Evolutionary conservation across 2,797 vertebrate genomes (phyloP), one percentile per base, ranked within the genome.

Genomic region (Coendou prehensilis): DNA sequence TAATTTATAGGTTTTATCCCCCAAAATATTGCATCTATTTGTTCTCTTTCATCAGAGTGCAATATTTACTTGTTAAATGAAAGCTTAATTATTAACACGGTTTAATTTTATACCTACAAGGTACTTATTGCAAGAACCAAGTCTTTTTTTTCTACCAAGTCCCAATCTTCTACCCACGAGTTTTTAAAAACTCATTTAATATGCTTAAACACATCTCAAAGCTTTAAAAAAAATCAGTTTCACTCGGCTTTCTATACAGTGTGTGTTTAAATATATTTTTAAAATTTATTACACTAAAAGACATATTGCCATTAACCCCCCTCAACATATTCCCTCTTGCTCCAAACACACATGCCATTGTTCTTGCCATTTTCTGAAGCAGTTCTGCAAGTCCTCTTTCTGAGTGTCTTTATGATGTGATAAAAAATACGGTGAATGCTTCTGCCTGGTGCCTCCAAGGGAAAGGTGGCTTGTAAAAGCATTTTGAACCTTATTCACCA

Each of bases 81-180:
- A 85, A 69, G 56, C 79, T 88, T 89, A 93, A 81, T 89, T 89
- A 73, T 93, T 93, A 92, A 83, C 69, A 71, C 4, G 82, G 64
- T 83, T 91, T 95, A 94, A 96, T 95, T 92, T 93, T 87, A 95
- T n/a, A 86, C 73, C 88, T 37, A 85, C 20, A 91, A 96, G 82
- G 15, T 59, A 63, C 61, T 85, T 95, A 63, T 59, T 59, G 54
- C 23, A 84, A 91, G 54, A 89, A 67, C 5, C 63, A 57, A 61
- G 30, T 61, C 78, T 87, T 78, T 52, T 30, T 45, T 57, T 80
- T 84, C 89, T 45, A 30, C 67, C 64, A 96, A 97, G 90, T 20
- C 69, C 45, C 4, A 45, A 10, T 78, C 63, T 30, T 82, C 23
- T 90, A 76, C 17, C 41, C 33, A 81, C 9, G 30, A 89, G 37